These are phyloP conservation scores for Zenarchopterus dispar DNA, from an alignment of 2,797 vertebrate genomes.

Conservation along the genomic window DNA sequence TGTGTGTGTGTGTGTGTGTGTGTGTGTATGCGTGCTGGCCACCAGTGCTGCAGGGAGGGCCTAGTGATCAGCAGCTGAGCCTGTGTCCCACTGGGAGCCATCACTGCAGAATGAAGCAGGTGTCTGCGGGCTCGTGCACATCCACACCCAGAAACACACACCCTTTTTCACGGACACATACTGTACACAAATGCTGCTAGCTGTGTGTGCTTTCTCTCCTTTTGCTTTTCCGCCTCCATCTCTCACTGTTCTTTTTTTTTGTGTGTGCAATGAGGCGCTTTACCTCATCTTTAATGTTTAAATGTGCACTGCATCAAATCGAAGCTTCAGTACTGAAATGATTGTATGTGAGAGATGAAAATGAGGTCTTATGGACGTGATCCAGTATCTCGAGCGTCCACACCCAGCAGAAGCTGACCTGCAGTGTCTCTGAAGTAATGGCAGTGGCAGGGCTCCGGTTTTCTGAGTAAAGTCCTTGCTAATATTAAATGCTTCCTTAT, in stretches of 20 bases:
- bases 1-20: conserved; percentile 14
- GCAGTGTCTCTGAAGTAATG: conserved; percentile 54
- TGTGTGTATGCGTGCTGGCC: conserved; percentile 52
- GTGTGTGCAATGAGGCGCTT: conserved; percentile 25
- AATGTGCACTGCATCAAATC: too few relatives aligned
- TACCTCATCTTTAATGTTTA: neutral
- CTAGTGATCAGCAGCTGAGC: conserved; percentile 83
- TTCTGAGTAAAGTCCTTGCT: conserved; percentile 21
- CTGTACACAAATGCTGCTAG: conserved; percentile 45
- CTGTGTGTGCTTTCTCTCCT: conserved; percentile 49
- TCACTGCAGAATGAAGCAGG: conserved; percentile 83
- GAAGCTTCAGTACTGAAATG: too few relatives aligned
- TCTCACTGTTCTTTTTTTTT: conserved; percentile 28
- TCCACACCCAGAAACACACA: conserved; percentile 35
- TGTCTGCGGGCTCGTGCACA: conserved; percentile 71
- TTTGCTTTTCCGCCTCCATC: conserved; percentile 29
- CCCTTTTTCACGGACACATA: conserved; percentile 28
- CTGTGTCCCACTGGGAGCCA: conserved; percentile 78
- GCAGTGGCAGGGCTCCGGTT: conserved; percentile 14
- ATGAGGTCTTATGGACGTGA: neutral
- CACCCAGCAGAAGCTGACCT: conserved; percentile 62
- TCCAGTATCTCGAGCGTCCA: conserved; percentile 9
- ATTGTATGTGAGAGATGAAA: too few relatives aligned
- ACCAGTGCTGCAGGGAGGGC: conserved; percentile 80
- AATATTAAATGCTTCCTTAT: conserved; percentile 9